Conservation (phyloP, 1,140 invertebrate species). For the Drosophila serrata region DNA sequence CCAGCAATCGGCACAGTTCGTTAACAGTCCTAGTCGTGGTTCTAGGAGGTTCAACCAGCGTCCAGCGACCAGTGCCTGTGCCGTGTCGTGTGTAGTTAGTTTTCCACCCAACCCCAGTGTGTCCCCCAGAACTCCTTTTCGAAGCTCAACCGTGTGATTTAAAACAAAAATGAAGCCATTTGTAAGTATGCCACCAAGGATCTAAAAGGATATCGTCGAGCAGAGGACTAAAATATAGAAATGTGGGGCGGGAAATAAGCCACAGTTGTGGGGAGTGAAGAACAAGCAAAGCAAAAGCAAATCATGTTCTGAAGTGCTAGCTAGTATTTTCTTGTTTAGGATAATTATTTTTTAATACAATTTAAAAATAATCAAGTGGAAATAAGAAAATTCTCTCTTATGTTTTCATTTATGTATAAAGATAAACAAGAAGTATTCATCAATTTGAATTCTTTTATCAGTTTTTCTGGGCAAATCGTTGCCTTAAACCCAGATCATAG, state of each 20-base stretch:
- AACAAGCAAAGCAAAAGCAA: neutral
- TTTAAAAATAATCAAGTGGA: neutral
- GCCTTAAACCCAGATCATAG: neutral
- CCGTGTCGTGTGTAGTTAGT: slow-evolving; percentile 64
- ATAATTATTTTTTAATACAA: neutral
- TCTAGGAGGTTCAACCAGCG: slow-evolving; percentile 85
- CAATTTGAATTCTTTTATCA: too few species aligned
- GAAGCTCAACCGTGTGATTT: slow-evolving; percentile 65
- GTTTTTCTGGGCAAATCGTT: neutral
- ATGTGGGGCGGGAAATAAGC: neutral
- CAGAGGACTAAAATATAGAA: neutral
- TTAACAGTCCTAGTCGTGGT: slow-evolving; percentile 85
- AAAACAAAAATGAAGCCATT: slow-evolving; percentile 76
- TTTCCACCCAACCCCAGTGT: slow-evolving; percentile 39
- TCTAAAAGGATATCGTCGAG: slow-evolving; percentile 34
- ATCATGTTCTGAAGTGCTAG: neutral
- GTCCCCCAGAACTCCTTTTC: slow-evolving; percentile 28
- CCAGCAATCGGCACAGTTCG: slow-evolving; percentile 83
- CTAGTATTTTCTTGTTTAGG: neutral
- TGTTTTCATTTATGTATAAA: neutral
- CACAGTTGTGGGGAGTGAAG: neutral
- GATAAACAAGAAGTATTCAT: too few species aligned
- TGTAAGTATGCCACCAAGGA: slow-evolving; percentile 60
- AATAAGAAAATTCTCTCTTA: neutral
- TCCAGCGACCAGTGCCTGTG: slow-evolving; percentile 61